A percentile compares a stretch with the other conserved stretches of the same genome.
Evolutionary conservation across 1,140 invertebrate genomes (phyloP).

Genomic region (Coptotermes formosanus): DNA sequence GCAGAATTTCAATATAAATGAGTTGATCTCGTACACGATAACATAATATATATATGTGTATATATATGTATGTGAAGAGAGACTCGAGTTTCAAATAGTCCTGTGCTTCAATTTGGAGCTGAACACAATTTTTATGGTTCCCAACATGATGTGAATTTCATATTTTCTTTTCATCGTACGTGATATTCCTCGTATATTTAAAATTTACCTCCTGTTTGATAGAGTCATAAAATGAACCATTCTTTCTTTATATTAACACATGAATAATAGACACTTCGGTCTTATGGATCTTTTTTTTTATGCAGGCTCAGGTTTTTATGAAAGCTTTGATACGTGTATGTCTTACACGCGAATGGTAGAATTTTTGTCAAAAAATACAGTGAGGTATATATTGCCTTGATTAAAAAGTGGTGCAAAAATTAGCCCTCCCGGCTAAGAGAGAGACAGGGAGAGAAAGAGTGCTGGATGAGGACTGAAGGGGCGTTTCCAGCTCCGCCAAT

Average conservation of each 20-base stretch:
- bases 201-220: not conserved
- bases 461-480: not conserved
- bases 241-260: constrained; percentile 1
- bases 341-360: constrained; percentile 3
- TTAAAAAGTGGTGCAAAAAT: constrained; percentile 9
- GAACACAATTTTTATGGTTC: too few species aligned
- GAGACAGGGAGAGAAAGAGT: too few species aligned
- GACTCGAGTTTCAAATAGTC: too few species aligned
- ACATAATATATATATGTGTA: too few species aligned
- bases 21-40: too few species aligned
- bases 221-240: not conserved
- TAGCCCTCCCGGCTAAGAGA: not conserved
- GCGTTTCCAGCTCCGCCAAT: constrained; percentile 5
- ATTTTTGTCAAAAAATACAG: not conserved
- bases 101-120: too few species aligned
- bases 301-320: not conserved
- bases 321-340: constrained; percentile 16
- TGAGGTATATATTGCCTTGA: not conserved
- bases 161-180: not conserved
- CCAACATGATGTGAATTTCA: not conserved
- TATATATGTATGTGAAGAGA: too few species aligned
- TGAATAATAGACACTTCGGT: not conserved
- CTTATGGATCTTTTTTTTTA: not conserved
- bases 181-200: not conserved
- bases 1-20: too few species aligned